Conservation (phyloP, 2,113 vertebrate genomes). For the Melanotaenia duboulayi region DNA sequence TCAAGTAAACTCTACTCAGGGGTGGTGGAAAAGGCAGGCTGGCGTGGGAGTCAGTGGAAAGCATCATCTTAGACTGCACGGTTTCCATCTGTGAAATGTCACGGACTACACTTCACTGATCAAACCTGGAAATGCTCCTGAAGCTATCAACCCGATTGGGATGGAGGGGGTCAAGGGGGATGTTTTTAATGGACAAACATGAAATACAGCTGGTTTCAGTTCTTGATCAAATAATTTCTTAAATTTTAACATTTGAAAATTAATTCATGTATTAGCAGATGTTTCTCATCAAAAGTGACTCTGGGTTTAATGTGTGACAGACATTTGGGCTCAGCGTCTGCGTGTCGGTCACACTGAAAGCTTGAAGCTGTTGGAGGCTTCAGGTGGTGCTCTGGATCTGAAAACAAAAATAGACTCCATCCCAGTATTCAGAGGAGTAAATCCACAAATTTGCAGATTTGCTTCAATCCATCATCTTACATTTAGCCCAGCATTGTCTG, state of each 20-base stretch:
- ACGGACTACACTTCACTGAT: constrained; percentile 43
- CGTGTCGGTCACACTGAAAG: background rate
- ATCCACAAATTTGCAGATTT: background rate
- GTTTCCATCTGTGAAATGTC: constrained; percentile 62
- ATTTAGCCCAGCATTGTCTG: background rate
- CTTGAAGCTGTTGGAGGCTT: background rate
- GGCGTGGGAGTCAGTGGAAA: constrained; percentile 33
- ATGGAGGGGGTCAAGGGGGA: background rate
- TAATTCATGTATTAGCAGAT: background rate
- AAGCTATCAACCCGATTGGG: background rate
- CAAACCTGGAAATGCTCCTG: constrained; percentile 27
- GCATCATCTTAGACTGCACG: constrained; percentile 31
- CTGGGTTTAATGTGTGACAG: background rate
- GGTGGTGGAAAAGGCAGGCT: constrained; percentile 30
- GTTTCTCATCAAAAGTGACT: background rate
- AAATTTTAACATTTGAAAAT: background rate
- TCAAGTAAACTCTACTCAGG: constrained; percentile 58
- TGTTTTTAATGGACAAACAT: constrained; percentile 13
- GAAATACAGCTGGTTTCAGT: background rate
- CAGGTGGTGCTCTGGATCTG: background rate
- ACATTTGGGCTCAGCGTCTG: background rate
- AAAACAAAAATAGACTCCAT: background rate
- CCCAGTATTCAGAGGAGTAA: background rate
- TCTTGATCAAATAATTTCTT: background rate
- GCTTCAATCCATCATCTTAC: constrained; percentile 10